These are phyloP conservation scores for Chrysogorgia sp. DNA, from an alignment of 92 coral and sea anemone genomes.

Conservation along the genomic window DNA sequence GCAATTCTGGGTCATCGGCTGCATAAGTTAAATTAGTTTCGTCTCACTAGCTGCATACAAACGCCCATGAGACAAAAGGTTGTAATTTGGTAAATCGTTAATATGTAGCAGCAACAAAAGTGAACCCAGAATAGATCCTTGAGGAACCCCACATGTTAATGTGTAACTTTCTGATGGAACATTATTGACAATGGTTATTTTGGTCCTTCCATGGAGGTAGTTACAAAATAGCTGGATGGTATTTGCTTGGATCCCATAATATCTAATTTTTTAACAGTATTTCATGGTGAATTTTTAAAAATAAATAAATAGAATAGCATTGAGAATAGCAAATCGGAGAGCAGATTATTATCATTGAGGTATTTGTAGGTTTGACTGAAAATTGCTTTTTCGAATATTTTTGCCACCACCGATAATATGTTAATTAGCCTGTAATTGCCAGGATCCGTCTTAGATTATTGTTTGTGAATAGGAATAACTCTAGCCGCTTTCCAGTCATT, in stretches of 20 bases:
- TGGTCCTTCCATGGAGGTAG: background rate
- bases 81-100: background rate
- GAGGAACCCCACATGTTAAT: background rate
- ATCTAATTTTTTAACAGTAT: background rate
- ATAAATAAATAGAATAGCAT: background rate
- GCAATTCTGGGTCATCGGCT: background rate
- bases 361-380: no score
- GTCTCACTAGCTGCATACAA: background rate
- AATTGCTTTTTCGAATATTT: no score
- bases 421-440: no score
- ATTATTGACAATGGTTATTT: background rate
- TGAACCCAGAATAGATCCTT: slow-evolving; percentile 4
- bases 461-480: no score
- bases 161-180: background rate
- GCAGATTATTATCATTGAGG: no score
- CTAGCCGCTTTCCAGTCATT: no score
- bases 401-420: no score
- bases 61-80: background rate
- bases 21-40: background rate
- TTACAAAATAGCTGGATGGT: background rate
- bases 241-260: background rate
- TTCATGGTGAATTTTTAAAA: background rate
- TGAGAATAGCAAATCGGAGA: background rate
- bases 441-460: no score
- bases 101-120: background rate